phyloP scores from a whole-genome alignment of 2,113 vertebrate species.

The Ailurus styani region DNA sequence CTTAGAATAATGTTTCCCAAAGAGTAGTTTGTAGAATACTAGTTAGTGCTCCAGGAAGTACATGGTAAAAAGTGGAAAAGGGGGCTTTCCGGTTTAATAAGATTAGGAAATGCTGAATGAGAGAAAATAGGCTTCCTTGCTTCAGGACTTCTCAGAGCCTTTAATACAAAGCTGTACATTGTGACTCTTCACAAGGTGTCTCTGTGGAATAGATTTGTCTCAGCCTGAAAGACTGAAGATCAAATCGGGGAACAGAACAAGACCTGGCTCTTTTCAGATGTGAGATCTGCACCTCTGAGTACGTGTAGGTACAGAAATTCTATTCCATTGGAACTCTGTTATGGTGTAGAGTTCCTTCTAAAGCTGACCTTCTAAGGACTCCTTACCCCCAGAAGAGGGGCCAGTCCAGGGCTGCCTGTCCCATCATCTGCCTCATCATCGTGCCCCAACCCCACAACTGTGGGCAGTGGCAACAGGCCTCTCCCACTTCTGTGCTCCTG shows the following conservation, averaged over 20 bases:
- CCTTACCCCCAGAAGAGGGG: background rate
- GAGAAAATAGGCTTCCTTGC: background rate
- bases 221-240: background rate
- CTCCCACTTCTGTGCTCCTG: background rate
- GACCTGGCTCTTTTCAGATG: background rate
- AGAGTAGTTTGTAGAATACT: background rate
- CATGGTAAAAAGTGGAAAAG: background rate
- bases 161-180: background rate
- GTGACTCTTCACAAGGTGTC: background rate
- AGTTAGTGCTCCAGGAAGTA: background rate
- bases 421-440: background rate
- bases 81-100: background rate
- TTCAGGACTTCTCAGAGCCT: constrained; percentile 30
- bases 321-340: background rate
- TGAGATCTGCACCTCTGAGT: background rate
- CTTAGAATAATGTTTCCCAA: background rate
- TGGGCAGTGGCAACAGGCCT: background rate
- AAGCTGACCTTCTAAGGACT: background rate
- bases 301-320: background rate
- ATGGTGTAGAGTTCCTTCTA: background rate
- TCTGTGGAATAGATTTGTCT: background rate
- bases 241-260: background rate
- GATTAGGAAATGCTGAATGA: background rate
- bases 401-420: background rate
- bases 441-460: background rate